phyloP scores from a whole-genome alignment of 2,888 invertebrate genomes.

The Cheilosia vulpina region DNA sequence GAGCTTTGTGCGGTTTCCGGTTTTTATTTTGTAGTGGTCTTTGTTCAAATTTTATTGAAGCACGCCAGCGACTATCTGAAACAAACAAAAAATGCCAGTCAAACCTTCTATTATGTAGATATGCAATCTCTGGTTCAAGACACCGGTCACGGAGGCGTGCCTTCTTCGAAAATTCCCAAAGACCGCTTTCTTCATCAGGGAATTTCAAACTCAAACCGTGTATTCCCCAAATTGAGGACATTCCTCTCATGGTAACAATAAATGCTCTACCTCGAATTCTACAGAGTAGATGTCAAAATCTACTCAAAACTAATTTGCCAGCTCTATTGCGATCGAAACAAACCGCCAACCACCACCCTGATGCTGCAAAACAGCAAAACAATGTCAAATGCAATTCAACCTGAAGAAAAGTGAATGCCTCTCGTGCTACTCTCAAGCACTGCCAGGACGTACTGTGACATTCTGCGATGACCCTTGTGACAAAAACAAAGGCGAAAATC shows the following conservation, averaged over 20 bases:
- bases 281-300: conserved; percentile 6
- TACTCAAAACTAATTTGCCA: background rate
- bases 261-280: background rate
- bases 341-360: background rate
- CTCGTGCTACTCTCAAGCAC: background rate
- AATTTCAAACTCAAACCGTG: background rate
- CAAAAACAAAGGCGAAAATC: conserved; percentile 63
- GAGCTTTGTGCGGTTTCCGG: no score
- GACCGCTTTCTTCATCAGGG: no score
- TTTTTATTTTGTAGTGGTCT: no score
- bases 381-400: conserved; percentile 27
- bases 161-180: no score
- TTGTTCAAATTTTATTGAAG: no score
- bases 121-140: no score
- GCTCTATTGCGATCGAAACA: background rate
- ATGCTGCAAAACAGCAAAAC: background rate
- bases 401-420: background rate
- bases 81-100: no score
- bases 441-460: conserved; percentile 24
- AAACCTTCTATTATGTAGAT: accelerated
- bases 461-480: conserved; percentile 41
- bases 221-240: background rate
- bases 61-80: no score
- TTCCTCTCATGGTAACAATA: background rate
- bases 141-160: no score